Evolutionary conservation across 2,797 vertebrate genomes (phyloP), one percentile per base, ranked within the genome.

Genomic region (Leptoclinus maculatus): DNA sequence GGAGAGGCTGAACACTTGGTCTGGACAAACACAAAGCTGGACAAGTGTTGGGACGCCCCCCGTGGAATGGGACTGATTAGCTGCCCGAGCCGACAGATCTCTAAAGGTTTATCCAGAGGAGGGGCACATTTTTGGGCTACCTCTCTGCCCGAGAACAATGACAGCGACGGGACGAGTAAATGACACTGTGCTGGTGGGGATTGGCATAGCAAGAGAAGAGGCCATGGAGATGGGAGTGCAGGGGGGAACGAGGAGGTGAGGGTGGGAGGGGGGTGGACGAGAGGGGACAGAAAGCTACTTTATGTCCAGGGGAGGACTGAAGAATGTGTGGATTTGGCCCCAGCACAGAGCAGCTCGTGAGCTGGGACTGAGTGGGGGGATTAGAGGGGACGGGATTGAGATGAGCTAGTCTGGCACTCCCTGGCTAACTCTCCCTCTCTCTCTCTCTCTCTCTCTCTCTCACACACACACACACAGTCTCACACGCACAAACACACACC

Each of bases 271-370:
- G 63, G 69, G 53, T 12, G 74, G 73, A 41, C 2, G 39, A 62
- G 75, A 47, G 63, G 71, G 85, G 83, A 82, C 82, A 85, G 84
- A 88, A 86, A 83, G 87, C 82, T 76, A 90, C 90, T 91, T 87
- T 85, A 88, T 88, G 85, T 92, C 89, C 84, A 80, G 85, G 84
- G 88, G 64, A 83, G 65, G 87, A 77, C 82, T 79, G 88, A 94
- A 94, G 91, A 93, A 93, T 95, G 91, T 89, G 87, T 88, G 90
- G 87, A 92, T 93, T 93, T 92, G 87, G 91, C 85, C 88, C 86
- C 60, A 34, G 80, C 88, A 86, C 78, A 73, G 84, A 87, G 87
- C 59, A 70, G 91, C 90, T 90, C 84, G 78, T 94, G 93, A 93
- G 86, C 79, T 83, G 86, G 87, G 89, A 89, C 84, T 72, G 82